These are phyloP conservation scores for Neolamprologus toae DNA, from an alignment of 2,113 vertebrate species.

Conservation along the genomic window DNA sequence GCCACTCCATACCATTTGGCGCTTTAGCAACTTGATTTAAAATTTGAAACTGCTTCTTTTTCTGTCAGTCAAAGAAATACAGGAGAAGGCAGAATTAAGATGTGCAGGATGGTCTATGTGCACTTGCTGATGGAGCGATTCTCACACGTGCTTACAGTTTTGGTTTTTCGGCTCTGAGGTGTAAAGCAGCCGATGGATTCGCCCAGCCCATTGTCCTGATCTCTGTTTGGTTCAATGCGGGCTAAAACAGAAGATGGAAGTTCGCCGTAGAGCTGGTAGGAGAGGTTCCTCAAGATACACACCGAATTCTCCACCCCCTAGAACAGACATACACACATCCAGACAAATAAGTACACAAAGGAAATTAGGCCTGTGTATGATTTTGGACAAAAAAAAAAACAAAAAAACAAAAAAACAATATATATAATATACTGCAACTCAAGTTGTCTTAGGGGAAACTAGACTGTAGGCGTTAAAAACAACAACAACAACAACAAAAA, in stretches of 20 bases:
- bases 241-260: constrained; percentile 75
- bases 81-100: not conserved
- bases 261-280: constrained; percentile 87
- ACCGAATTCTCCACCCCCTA: constrained; percentile 89
- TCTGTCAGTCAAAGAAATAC: constrained; percentile 31
- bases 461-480: not conserved
- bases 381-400: not conserved
- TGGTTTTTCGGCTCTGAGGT: constrained; percentile 83
- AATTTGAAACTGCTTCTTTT: constrained; percentile 64
- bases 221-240: constrained; percentile 74
- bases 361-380: not conserved
- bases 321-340: not conserved
- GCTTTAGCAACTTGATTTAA: constrained; percentile 80
- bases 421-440: not conserved
- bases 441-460: not conserved
- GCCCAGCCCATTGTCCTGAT: constrained; percentile 23
- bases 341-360: not conserved
- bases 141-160: constrained; percentile 68
- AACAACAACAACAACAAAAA: not conserved
- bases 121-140: not conserved
- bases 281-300: constrained; percentile 92
- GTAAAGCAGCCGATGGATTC: constrained; percentile 90
- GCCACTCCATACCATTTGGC: constrained; percentile 85
- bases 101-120: not conserved
- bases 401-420: not conserved